Conservation (phyloP, 2,113 vertebrate genomes). For the Blennius ocellaris region DNA sequence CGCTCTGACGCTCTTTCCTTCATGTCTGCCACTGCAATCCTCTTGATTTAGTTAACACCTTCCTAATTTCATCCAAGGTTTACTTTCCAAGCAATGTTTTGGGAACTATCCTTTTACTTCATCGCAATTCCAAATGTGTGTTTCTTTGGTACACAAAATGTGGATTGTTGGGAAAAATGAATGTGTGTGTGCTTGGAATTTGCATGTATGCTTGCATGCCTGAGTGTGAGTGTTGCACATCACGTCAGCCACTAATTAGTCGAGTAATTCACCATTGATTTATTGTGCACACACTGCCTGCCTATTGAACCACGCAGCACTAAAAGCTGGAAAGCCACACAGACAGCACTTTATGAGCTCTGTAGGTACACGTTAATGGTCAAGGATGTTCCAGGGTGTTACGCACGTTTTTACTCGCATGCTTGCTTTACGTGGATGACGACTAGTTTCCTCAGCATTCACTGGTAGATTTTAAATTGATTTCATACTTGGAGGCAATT, state of each 20-base stretch:
- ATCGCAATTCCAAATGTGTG: constrained; percentile 15
- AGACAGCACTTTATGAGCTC: constrained; percentile 33
- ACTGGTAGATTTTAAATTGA: background rate
- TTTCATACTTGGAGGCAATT: background rate
- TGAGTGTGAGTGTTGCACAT: constrained; percentile 37
- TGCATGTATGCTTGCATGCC: constrained; percentile 45
- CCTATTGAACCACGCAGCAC: constrained; percentile 64
- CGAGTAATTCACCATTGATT: constrained; percentile 54
- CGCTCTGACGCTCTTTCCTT: constrained; percentile 50
- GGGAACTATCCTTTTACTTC: constrained; percentile 63
- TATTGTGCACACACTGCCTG: constrained; percentile 51
- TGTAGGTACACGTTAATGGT: constrained; percentile 20
- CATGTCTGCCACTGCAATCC: constrained; percentile 56
- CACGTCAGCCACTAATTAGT: constrained; percentile 35
- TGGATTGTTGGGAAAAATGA: background rate
- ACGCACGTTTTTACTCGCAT: constrained; percentile 7
- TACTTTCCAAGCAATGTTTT: constrained; percentile 10
- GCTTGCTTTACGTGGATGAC: background rate
- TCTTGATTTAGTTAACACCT: constrained; percentile 43
- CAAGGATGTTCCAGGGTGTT: background rate
- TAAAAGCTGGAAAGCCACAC: constrained; percentile 39
- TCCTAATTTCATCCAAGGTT: constrained; percentile 47
- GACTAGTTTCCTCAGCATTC: constrained; percentile 16
- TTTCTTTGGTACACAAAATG: background rate
- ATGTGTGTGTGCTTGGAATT: constrained; percentile 7